Evolutionary conservation across 1,140 invertebrate genomes (phyloP), one percentile per base, ranked within the genome.

Genomic region (Caenorhabditis inopinata): DNA sequence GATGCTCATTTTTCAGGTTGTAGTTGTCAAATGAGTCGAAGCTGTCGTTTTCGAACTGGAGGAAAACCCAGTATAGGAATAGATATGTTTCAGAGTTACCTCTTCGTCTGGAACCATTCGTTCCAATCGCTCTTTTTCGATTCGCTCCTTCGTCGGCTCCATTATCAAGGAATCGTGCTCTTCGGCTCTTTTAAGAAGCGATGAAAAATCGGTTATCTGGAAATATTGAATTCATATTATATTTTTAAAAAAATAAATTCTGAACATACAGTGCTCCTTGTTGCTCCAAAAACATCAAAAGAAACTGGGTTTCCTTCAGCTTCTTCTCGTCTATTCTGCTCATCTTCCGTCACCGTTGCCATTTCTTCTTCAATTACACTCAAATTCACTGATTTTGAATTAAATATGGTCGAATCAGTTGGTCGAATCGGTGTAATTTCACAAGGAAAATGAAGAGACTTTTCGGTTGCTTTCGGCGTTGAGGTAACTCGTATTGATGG

Each of bases 1-100:
- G 27, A 23, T 18, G 27, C 25, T 32, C 51, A 14, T 58, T 29
- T 1, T 68, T 9, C 27, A 12, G 12, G 3, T 38, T 68, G 32
- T n/a, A 68, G n/a, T 68, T 38, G 16, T 68, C 58, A 21, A 68
- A 68, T 6, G 58, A 68, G n/a, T 68, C 58, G 12, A 68, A 7
- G n/a, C 58, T 68, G n/a, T 11, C n/a, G 16, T 38, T 68, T 16
- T 68, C 58, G 11, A 42, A 9, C 51, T 58, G 49, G 27, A 51
- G 27, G 38, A 42, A 42, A 42, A 42, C n/a, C n/a, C n/a, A 42
- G 14, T 42, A 14, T 42, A 42, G 14, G 14, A 42, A 42, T 7
- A 42, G 14, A 14, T 14, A 14, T 42, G 14, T 7, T 42, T 42
- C 7, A 7, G 5, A 7, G 11, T 14, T n/a, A n/a, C 58, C 2